Evolutionary conservation across 2,888 invertebrate species (phyloP).

Genomic region (Melanchra persicariae): DNA sequence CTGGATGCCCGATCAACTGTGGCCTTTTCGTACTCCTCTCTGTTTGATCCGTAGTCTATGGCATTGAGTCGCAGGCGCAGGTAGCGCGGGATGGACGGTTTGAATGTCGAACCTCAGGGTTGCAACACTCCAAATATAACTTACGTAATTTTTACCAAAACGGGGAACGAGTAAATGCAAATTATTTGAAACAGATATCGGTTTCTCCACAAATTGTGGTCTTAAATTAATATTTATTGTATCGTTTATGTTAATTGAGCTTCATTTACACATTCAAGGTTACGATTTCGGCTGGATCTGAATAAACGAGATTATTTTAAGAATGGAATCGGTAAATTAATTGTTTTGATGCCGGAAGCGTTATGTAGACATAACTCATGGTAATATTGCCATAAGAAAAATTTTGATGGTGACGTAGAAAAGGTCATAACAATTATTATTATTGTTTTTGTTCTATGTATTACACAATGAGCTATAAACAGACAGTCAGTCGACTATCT

Average conservation of each 20-base stretch:
- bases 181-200: neutral
- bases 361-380: neutral
- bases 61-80: conserved; percentile 82
- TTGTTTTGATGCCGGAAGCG: conserved; percentile 27
- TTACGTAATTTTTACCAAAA: neutral
- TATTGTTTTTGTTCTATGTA: conserved; percentile 1
- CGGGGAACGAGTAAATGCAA: conserved; percentile 11
- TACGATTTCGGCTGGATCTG: conserved; percentile 12
- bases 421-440: neutral
- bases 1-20: conserved; percentile 63
- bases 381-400: conserved; percentile 9
- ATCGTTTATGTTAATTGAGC: conserved; percentile 44
- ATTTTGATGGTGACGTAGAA: neutral
- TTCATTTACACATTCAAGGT: conserved; percentile 32
- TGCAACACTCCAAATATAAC: conserved; percentile 69
- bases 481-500: conserved; percentile 51
- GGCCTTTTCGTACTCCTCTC: conserved; percentile 64
- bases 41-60: conserved; percentile 75
- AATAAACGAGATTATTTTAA: conserved; percentile 32
- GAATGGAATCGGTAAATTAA: conserved; percentile 13
- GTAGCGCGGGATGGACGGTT: conserved; percentile 86
- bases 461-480: conserved; percentile 24
- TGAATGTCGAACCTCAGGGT: conserved; percentile 83
- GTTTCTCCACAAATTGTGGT: conserved; percentile 9
- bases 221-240: conserved; percentile 37